Evolutionary conservation across 2,797 vertebrate species (phyloP).

Genomic region (Gymnothorax javanicus): DNA sequence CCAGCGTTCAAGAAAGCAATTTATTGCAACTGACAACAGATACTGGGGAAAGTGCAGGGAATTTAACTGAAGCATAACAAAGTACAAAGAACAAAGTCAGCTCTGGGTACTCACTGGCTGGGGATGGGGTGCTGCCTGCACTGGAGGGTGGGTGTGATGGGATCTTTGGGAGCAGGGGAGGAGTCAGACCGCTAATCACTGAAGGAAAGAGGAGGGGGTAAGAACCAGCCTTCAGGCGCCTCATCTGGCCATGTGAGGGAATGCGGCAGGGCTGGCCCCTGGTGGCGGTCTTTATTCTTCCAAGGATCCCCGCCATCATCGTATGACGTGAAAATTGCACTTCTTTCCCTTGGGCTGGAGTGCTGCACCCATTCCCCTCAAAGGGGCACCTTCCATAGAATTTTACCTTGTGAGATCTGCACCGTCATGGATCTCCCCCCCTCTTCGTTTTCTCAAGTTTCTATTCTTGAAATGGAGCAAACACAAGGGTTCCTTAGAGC

Average conservation of each 20-base stretch:
- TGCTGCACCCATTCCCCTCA: neutral
- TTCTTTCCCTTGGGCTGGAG: conserved; percentile 8
- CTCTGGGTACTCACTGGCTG: conserved; percentile 3
- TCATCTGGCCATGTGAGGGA: conserved; percentile 87
- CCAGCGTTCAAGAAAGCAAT: neutral
- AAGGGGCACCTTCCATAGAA: neutral
- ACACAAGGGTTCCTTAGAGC: conserved; percentile 13
- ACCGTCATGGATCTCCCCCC: neutral
- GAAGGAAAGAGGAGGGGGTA: conserved; percentile 91
- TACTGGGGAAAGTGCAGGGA: neutral
- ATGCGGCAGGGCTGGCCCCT: conserved; percentile 80
- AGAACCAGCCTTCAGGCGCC: conserved; percentile 82
- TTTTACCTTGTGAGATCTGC: neutral
- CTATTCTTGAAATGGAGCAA: conserved; percentile 17
- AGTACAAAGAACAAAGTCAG: neutral
- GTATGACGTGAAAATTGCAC: neutral
- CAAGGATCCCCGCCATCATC: conserved; percentile 30
- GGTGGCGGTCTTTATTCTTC: conserved; percentile 80
- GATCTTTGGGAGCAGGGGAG: conserved; percentile 76
- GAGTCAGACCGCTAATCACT: conserved; percentile 84
- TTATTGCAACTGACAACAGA: neutral
- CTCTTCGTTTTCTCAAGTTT: neutral
- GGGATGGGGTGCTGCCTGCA: conserved; percentile 41
- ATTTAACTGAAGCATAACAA: neutral
- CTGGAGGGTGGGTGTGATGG: conserved; percentile 80